phyloP scores from a whole-genome alignment of 1,140 invertebrate genomes.

The Augochlora pura region DNA sequence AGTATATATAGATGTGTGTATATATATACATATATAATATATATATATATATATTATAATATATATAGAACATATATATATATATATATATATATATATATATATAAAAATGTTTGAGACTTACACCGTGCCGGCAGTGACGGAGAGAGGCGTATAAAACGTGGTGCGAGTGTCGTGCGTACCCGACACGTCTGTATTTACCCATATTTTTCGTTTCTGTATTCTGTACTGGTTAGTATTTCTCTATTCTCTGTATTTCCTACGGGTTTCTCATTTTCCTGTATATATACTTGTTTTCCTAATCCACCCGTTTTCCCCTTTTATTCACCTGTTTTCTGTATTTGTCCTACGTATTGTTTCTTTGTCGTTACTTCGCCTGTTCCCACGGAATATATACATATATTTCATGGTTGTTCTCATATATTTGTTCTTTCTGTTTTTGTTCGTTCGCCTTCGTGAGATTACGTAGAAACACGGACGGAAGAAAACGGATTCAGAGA shows the following conservation, averaged over 20 bases:
- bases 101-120: conserved; percentile 2
- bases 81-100: no score
- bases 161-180: conserved; percentile 40
- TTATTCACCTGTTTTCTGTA: no score
- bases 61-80: no score
- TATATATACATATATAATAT: no score
- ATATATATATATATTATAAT: no score
- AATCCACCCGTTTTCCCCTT: no score
- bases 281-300: no score
- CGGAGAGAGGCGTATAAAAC: conserved; percentile 20
- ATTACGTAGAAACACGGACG: conserved; percentile 35
- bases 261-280: no score
- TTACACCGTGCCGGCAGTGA: conserved; percentile 46
- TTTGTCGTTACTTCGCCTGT: neutral
- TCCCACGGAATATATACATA: no score
- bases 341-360: neutral
- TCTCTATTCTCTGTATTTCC: neutral
- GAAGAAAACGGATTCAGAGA: conserved; percentile 22
- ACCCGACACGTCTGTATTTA: conserved; percentile 20
- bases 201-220: neutral
- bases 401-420: conserved; percentile 8
- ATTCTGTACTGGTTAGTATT: neutral
- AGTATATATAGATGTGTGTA: no score
- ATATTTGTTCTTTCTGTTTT: conserved; percentile 45
- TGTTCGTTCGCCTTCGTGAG: conserved; percentile 47